A percentile compares a stretch with the other conserved stretches of the same genome.
These are phyloP conservation scores for Phorcus lineatus DNA, from an alignment of 2,888 invertebrate genomes.

Conservation along the genomic window DNA sequence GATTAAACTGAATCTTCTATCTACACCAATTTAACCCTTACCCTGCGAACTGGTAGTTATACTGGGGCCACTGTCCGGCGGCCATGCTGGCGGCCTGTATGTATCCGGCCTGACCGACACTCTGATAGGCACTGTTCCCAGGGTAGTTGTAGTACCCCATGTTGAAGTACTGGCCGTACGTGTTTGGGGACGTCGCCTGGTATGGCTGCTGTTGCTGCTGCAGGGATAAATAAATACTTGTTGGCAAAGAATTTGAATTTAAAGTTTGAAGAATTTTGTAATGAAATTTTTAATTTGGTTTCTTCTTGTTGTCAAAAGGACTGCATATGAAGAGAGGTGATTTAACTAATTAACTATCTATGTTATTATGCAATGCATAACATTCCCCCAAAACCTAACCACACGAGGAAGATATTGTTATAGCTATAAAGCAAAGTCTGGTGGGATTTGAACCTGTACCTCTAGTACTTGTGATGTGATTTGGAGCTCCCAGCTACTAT, in stretches of 20 bases:
- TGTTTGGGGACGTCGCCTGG: conserved; percentile 40
- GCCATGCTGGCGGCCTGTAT: conserved; percentile 52
- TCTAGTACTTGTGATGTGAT: no score
- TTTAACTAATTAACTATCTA: no score
- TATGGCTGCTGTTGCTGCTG: conserved; percentile 47
- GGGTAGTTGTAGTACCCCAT: conserved; percentile 60
- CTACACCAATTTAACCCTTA: conserved; percentile 23
- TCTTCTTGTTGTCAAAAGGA: no score
- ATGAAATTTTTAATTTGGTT: neutral
- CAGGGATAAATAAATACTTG: neutral
- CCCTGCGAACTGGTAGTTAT: conserved; percentile 59
- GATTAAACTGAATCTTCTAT: neutral
- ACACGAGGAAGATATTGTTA: no score
- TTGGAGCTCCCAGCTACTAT: no score
- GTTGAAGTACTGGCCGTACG: conserved; percentile 61
- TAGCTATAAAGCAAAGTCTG: no score
- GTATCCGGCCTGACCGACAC: conserved; percentile 48
- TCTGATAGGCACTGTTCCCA: conserved; percentile 41
- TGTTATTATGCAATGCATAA: no score
- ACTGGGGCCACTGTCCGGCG: conserved; percentile 50
- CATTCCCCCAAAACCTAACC: no score
- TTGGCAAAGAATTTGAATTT: neutral
- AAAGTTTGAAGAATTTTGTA: neutral
- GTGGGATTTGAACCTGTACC: no score
- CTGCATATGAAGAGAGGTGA: no score